Evolutionary conservation across 2,113 vertebrate genomes (phyloP).

Genomic region (Thinocorus orbignyianus): DNA sequence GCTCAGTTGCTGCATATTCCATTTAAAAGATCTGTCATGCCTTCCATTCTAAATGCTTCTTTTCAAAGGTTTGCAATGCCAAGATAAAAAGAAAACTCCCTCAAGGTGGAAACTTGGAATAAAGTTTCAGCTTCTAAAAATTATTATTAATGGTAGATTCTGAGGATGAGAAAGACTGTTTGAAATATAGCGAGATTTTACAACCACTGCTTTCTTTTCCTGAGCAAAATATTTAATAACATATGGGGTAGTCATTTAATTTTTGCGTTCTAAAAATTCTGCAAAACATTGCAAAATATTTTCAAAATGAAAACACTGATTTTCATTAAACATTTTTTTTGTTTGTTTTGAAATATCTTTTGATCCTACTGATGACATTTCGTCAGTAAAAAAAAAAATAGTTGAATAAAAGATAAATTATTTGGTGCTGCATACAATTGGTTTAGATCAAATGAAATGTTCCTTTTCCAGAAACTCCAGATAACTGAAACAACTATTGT

Average conservation of each 20-base stretch:
- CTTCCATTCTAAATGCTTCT: slow-evolving; percentile 46
- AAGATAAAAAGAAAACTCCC: slow-evolving; percentile 65
- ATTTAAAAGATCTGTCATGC: slow-evolving; percentile 43
- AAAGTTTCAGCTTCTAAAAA: slow-evolving; percentile 54
- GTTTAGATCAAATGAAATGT: background rate
- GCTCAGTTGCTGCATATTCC: slow-evolving; percentile 31
- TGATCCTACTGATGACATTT: background rate
- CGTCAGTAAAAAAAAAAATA: background rate
- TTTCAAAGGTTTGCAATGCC: slow-evolving; percentile 30
- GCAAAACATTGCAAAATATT: background rate
- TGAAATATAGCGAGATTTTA: slow-evolving; percentile 34
- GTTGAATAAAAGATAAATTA: background rate
- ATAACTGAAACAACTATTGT: background rate
- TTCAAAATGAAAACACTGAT: background rate
- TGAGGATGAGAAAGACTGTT: slow-evolving; percentile 21
- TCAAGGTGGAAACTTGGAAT: slow-evolving; percentile 49
- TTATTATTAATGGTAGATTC: slow-evolving; percentile 53
- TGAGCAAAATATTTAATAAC: slow-evolving; percentile 38
- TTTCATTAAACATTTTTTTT: background rate
- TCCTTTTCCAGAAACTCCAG: background rate
- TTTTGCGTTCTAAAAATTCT: background rate
- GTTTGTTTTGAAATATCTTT: background rate
- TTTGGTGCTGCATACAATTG: background rate
- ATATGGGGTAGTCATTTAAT: background rate
- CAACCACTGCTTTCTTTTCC: slow-evolving; percentile 13